A percentile compares a stretch with the other conserved stretches of the same genome.
Evolutionary conservation across 2,888 invertebrate genomes (phyloP).

Genomic region (Erannis defoliaria): DNA sequence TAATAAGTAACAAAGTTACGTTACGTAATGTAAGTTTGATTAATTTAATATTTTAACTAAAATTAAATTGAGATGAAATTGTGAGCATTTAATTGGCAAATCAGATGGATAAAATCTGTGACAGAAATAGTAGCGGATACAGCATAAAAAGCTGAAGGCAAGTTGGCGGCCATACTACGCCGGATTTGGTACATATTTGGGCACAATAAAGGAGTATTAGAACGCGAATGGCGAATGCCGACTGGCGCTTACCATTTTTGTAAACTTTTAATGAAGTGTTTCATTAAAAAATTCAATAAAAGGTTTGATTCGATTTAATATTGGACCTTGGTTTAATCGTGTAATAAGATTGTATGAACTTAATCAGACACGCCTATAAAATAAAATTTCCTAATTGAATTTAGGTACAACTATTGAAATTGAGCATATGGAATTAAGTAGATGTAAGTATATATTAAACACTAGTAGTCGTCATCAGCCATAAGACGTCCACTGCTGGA

Average conservation of each 20-base stretch:
- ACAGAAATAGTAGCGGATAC: conserved; percentile 2
- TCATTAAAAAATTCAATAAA: conserved; percentile 7
- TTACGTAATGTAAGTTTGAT: too few relatives aligned
- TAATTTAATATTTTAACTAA: too few relatives aligned
- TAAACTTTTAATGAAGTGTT: conserved; percentile 10
- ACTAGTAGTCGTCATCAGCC: too few relatives aligned
- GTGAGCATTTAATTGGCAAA: too few relatives aligned
- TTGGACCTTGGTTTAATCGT: background rate
- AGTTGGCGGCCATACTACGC: background rate
- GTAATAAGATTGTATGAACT: background rate
- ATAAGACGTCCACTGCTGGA: too few relatives aligned
- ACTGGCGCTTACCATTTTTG: conserved; percentile 7
- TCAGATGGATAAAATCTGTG: background rate
- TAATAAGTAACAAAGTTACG: too few relatives aligned
- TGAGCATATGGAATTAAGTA: too few relatives aligned
- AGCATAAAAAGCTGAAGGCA: conserved; percentile 6
- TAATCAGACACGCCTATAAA: background rate
- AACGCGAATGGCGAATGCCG: background rate
- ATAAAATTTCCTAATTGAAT: background rate
- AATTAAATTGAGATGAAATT: too few relatives aligned
- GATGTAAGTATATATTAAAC: too few relatives aligned
- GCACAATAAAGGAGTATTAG: conserved; percentile 8
- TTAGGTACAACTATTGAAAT: background rate
- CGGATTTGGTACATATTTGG: conserved; percentile 14
- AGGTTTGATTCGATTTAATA: conserved; percentile 1